These are phyloP conservation scores for Anabacerthia variegaticeps DNA, from an alignment of 2,797 vertebrate genomes.

Conservation along the genomic window DNA sequence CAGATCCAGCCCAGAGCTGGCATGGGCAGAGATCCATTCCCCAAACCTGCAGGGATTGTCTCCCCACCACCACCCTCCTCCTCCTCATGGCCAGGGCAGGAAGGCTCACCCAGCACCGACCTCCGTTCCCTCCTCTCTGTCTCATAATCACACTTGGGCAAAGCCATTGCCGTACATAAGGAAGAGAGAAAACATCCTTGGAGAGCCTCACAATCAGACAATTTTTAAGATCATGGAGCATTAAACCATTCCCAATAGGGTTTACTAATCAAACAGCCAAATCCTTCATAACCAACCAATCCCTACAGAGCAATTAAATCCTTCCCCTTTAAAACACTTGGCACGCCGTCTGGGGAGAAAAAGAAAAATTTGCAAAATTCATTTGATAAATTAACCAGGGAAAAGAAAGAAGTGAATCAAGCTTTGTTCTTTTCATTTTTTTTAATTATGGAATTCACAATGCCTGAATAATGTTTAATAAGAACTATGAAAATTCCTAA, in stretches of 20 bases:
- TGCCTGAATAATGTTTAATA: slow-evolving; percentile 87
- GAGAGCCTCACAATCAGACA: slow-evolving; percentile 96
- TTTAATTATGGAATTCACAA: slow-evolving; percentile 90
- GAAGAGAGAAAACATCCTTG: slow-evolving; percentile 83
- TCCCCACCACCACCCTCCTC: background rate
- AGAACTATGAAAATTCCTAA: slow-evolving; percentile 82
- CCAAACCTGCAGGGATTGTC: background rate
- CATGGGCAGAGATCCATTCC: background rate
- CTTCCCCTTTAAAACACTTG: slow-evolving; percentile 99
- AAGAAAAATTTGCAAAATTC: slow-evolving; percentile 90
- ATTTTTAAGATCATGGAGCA: slow-evolving; percentile 98
- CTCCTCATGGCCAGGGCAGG: background rate
- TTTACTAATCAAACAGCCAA: slow-evolving; percentile 99
- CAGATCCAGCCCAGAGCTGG: background rate
- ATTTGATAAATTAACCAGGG: slow-evolving; percentile 94
- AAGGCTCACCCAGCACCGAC: slow-evolving; percentile 1
- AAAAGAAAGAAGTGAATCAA: slow-evolving; percentile 86
- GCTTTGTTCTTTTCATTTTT: slow-evolving; percentile 90
- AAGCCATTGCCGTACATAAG: slow-evolving; percentile 83
- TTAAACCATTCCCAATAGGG: slow-evolving; percentile 99
- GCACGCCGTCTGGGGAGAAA: slow-evolving; percentile 94
- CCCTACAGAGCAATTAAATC: slow-evolving; percentile 99
- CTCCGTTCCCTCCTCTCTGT: slow-evolving; percentile 21
- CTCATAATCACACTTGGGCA: slow-evolving; percentile 87
- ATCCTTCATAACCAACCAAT: slow-evolving; percentile 99